Percentiles rank a stretch among this genome's conserved stretches.
Conservation (phyloP, 2,113 vertebrate species). For the Sinocyclocheilus grahami region DNA sequence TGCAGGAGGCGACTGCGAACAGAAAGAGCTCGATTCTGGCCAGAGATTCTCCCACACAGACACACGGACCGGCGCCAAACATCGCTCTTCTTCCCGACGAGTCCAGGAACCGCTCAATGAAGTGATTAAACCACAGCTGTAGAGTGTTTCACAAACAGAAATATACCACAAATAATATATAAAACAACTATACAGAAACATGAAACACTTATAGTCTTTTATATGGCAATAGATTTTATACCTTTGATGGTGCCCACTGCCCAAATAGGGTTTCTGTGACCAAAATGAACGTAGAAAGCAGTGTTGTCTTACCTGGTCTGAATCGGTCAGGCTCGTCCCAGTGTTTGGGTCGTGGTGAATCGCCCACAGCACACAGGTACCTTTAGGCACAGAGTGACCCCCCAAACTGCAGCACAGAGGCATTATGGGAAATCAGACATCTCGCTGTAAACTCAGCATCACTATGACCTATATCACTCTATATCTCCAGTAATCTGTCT, state of each 20-base stretch:
- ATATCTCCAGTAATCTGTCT: no score
- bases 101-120: slow-evolving; percentile 75
- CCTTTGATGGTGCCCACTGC: no score
- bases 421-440: neutral
- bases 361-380: slow-evolving; percentile 77
- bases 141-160: neutral
- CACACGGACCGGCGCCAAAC: slow-evolving; percentile 78
- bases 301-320: slow-evolving; percentile 51
- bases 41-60: slow-evolving; percentile 78
- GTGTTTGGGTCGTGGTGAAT: slow-evolving; percentile 74
- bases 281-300: no score
- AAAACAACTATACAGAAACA: no score
- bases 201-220: no score
- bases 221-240: no score
- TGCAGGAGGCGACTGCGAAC: slow-evolving; percentile 75
- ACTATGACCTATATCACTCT: neutral
- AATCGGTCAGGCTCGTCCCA: slow-evolving; percentile 73
- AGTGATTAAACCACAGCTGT: slow-evolving; percentile 35
- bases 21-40: slow-evolving; percentile 79
- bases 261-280: no score
- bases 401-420: slow-evolving; percentile 63
- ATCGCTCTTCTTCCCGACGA: slow-evolving; percentile 64
- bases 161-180: neutral
- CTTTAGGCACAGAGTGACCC: slow-evolving; percentile 62
- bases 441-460: neutral